Evolutionary conservation across 2,888 invertebrate genomes (phyloP).

Genomic region (Harpagoxenus sublaevis): DNA sequence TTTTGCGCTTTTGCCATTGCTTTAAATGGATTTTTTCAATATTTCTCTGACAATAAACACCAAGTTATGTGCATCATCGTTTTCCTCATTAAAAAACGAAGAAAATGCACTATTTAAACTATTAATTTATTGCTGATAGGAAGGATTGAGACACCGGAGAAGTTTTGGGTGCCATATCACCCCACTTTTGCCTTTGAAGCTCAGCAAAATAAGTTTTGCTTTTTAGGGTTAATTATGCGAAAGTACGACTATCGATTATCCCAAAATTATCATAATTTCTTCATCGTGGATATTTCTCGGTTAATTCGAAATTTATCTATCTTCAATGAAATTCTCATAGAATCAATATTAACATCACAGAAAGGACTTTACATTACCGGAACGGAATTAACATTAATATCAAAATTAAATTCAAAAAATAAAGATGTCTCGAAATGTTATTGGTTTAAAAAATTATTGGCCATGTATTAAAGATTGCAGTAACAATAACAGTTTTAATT

Average conservation of each 20-base stretch:
- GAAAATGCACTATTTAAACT: no score
- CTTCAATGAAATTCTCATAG: background rate
- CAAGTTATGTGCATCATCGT: no score
- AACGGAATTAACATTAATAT: background rate
- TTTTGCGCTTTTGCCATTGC: no score
- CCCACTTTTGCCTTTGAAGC: no score
- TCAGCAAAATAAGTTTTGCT: no score
- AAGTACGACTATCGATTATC: background rate
- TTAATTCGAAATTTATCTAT: background rate
- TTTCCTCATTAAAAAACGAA: no score
- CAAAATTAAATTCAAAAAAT: background rate
- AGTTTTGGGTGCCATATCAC: no score
- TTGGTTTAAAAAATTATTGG: background rate
- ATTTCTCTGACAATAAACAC: no score
- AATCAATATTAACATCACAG: background rate
- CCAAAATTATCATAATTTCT: background rate
- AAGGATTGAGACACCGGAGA: no score
- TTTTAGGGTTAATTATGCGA: no score
- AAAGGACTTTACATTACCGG: background rate
- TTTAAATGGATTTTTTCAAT: no score
- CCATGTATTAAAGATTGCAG: background rate
- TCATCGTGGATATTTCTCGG: background rate
- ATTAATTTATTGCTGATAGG: no score
- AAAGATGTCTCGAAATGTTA: background rate
- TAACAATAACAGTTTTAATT: background rate